Conservation (phyloP, 2,888 invertebrate genomes). For the Osmoderma eremita region DNA sequence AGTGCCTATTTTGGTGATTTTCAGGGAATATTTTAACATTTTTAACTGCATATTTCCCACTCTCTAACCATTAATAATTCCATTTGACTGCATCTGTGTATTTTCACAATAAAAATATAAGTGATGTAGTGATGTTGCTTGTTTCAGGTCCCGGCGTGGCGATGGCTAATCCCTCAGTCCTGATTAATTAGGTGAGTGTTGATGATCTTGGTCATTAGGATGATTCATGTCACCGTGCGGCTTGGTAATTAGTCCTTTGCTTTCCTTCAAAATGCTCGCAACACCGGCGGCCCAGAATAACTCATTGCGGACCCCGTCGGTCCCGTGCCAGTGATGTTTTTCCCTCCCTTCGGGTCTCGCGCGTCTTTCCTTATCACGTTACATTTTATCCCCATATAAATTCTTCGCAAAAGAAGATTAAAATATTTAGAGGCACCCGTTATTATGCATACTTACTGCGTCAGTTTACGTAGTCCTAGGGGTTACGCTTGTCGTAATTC, state of each 20-base stretch:
- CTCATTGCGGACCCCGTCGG: slow-evolving; percentile 9
- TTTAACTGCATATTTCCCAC: too few species aligned
- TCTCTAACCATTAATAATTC: too few species aligned
- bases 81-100: neutral
- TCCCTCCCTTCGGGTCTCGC: neutral
- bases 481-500: neutral
- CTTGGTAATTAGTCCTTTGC: slow-evolving; percentile 51
- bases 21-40: too few species aligned
- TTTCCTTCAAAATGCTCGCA: slow-evolving; percentile 43
- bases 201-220: slow-evolving; percentile 58
- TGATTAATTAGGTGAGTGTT: slow-evolving; percentile 59
- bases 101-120: slow-evolving; percentile 28
- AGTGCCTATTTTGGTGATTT: too few species aligned
- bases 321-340: slow-evolving; percentile 13
- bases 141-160: slow-evolving; percentile 42
- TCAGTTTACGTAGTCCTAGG: neutral
- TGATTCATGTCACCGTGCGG: slow-evolving; percentile 54
- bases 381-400: slow-evolving; percentile 32
- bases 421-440: slow-evolving; percentile 24
- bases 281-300: slow-evolving; percentile 43
- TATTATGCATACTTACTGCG: neutral
- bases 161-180: slow-evolving; percentile 40
- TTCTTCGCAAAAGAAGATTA: slow-evolving; percentile 32
- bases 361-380: slow-evolving; percentile 25
- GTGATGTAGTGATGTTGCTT: slow-evolving; percentile 39